A percentile compares a stretch with the other conserved stretches of the same genome.
These are phyloP conservation scores for Phyllostomus hastatus DNA, from an alignment of 2,113 vertebrate species.

Conservation along the genomic window DNA sequence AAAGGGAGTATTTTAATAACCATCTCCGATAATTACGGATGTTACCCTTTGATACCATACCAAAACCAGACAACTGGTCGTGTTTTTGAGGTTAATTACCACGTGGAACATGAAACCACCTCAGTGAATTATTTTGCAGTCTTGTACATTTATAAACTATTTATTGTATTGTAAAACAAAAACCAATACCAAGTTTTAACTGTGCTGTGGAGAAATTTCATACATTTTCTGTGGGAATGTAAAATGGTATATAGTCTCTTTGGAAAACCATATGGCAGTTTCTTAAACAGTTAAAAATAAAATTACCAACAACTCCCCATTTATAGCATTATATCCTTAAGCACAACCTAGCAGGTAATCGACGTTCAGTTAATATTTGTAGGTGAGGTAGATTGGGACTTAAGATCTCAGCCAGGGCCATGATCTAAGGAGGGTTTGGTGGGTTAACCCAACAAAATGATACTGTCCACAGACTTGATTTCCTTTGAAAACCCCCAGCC, in stretches of 20 bases:
- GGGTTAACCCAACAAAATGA: background rate
- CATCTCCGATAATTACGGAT: background rate
- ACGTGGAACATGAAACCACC: background rate
- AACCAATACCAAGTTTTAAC: background rate
- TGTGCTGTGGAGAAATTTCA: background rate
- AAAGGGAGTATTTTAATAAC: background rate
- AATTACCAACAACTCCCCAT: background rate
- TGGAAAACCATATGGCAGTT: background rate
- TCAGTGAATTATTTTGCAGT: background rate
- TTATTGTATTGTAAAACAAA: background rate
- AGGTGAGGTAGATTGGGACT: background rate
- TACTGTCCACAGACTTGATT: background rate
- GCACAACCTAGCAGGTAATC: background rate
- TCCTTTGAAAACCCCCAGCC: background rate
- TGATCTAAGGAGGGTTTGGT: background rate
- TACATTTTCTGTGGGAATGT: background rate
- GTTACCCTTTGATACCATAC: background rate
- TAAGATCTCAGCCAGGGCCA: background rate
- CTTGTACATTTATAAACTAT: background rate
- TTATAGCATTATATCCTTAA: background rate
- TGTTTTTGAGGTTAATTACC: background rate
- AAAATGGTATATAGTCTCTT: background rate
- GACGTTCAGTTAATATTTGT: background rate
- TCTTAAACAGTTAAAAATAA: constrained; percentile 18
- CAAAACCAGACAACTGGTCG: background rate